Percentiles rank a stretch among this genome's conserved stretches.
Evolutionary conservation across 2,113 vertebrate genomes (phyloP).

Genomic region (Petromus typicus): DNA sequence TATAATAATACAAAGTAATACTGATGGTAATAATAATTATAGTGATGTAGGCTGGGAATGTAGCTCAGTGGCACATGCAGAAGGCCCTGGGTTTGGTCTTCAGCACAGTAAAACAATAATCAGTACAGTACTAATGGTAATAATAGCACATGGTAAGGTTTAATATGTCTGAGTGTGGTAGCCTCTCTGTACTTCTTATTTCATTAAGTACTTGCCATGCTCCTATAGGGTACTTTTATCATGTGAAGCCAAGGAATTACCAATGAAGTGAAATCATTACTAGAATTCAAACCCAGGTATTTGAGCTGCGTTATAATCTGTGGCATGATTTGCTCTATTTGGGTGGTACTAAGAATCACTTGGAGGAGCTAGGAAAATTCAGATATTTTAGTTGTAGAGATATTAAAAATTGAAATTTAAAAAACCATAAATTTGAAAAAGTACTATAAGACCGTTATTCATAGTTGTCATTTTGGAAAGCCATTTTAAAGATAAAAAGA

Average conservation of each 20-base stretch:
- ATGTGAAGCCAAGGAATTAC: neutral
- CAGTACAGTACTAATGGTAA: neutral
- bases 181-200: neutral
- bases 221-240: neutral
- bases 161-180: neutral
- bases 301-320: neutral
- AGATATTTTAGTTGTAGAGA: neutral
- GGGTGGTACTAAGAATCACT: neutral
- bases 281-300: neutral
- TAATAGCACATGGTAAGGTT: neutral
- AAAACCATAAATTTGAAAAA: constrained; percentile 18
- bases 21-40: neutral
- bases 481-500: constrained; percentile 16
- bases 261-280: neutral
- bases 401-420: constrained; percentile 6
- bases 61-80: neutral
- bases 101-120: neutral
- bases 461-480: neutral
- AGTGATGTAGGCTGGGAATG: neutral
- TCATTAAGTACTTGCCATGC: neutral
- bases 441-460: neutral
- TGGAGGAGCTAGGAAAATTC: neutral
- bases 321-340: neutral
- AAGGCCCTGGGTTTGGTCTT: neutral
- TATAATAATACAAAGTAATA: neutral